Evolutionary conservation across 2,113 vertebrate species (phyloP).

Genomic region (Rissa tridactyla): DNA sequence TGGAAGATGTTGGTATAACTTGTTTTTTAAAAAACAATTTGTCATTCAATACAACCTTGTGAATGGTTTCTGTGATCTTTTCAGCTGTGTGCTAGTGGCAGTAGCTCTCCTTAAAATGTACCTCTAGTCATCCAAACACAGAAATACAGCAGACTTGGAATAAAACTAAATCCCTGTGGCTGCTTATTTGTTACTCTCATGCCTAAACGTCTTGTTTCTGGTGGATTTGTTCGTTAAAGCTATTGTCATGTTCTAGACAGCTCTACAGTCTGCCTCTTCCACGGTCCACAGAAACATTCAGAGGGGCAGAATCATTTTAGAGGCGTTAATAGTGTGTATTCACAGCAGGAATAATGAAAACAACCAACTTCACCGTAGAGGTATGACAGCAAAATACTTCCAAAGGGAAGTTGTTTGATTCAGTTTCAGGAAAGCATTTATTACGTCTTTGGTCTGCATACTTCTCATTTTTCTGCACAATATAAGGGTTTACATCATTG

Average conservation of each 20-base stretch:
- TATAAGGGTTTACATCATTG: not conserved
- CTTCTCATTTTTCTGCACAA: not conserved
- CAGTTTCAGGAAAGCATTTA: not conserved
- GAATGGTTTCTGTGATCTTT: not conserved
- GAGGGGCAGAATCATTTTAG: not conserved
- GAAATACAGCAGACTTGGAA: not conserved
- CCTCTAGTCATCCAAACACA: not conserved
- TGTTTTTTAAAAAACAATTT: not conserved
- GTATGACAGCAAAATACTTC: not conserved
- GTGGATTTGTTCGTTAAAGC: not conserved
- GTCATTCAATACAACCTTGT: not conserved
- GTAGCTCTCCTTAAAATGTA: not conserved
- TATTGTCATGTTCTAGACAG: not conserved
- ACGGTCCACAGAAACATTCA: not conserved
- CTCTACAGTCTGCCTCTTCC: not conserved
- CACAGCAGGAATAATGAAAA: not conserved
- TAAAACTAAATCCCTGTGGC: not conserved
- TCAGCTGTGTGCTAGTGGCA: not conserved
- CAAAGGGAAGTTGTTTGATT: not conserved
- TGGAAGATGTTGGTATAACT: not conserved
- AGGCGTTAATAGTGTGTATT: not conserved
- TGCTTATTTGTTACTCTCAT: not conserved
- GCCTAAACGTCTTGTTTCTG: not conserved
- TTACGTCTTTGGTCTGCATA: not conserved
- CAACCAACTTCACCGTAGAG: not conserved